Evolutionary conservation across 2,888 invertebrate species (phyloP).

Genomic region (Molorchus minor): DNA sequence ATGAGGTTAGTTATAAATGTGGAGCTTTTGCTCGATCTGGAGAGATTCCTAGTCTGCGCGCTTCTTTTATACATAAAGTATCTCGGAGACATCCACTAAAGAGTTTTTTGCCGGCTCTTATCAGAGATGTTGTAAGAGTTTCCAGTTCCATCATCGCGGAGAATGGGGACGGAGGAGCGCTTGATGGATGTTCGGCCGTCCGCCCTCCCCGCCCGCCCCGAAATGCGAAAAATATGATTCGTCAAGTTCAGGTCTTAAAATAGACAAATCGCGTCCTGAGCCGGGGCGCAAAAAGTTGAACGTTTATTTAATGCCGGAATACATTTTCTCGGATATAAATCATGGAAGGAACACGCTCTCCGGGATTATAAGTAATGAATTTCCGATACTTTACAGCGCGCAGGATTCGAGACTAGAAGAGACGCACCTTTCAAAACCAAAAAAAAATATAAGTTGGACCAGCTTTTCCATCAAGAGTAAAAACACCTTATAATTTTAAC

Average conservation of each 20-base stretch:
- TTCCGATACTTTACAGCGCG: constrained; percentile 6
- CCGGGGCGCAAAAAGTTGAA: constrained; percentile 44
- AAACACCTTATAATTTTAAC: too few species aligned
- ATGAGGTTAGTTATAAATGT: constrained; percentile 67
- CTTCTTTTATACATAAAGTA: constrained; percentile 63
- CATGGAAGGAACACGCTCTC: constrained; percentile 27
- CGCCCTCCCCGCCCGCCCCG: constrained; percentile 34
- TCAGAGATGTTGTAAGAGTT: constrained; percentile 62
- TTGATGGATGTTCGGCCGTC: constrained; percentile 56
- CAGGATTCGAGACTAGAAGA: too few species aligned
- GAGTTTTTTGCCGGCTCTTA: constrained; percentile 59
- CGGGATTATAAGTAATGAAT: constrained; percentile 21
- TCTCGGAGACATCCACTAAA: constrained; percentile 58
- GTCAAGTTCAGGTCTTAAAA: constrained; percentile 39
- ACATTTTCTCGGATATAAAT: constrained; percentile 39
- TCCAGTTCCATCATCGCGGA: constrained; percentile 62
- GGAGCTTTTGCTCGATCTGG: constrained; percentile 64
- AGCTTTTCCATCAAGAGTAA: too few species aligned
- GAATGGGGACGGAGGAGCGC: constrained; percentile 47
- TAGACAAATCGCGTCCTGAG: constrained; percentile 48
- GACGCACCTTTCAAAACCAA: too few species aligned
- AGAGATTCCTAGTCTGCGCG: constrained; percentile 60
- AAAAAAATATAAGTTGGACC: too few species aligned
- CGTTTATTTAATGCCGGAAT: constrained; percentile 42
- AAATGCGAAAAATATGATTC: constrained; percentile 50